Base-by-base conservation (phyloP, 2,113 vertebrate genomes). In the Bufo gargarizans region DNA sequence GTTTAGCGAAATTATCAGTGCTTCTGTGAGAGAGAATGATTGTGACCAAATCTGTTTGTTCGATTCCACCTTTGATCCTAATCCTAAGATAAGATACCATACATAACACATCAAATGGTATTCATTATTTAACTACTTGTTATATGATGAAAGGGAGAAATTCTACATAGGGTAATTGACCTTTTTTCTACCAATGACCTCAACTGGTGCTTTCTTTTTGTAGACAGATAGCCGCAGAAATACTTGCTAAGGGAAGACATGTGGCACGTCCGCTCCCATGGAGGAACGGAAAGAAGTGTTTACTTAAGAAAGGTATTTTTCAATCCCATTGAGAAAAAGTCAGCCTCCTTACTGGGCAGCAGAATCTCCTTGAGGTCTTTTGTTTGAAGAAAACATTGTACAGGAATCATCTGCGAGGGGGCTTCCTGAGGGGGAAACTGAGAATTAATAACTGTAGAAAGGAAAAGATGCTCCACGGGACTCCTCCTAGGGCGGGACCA, bases 221-320 rank as follows among this genome's bases (percentile, higher is more conserved):
- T 61, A 61, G 50, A 56, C 77, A 55, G 56, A 81, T 59, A 58
- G 78, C 4, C 45, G 78, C 13, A 80, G 55, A 58, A 80, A 11
- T 81, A 59, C 16, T 59, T 45, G 56, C 56, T 33, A 0, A 33
- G 56, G n/a, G 33, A 81, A 81, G 78, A 81, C 78, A 33, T 81
- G 78, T 4, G 7, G 13, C 78, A 61, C 56, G 47, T 33, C 82
- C 47, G 81, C 63, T 83, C 81, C 16, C 82, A 84, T 69, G n/a
- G 82, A 84, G 55, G 47, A 84, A 84, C 69, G 63, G 47, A 84
- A 84, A 84, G 20, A 69, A 69, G 49, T 84, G 82, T 84, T 84
- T 84, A 83, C 61, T 53, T 69, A 53, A n/a, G 61, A 83, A 82
- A 67, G 47, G 81, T 83, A 71, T 69, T 84, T 84, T 71, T 53